A percentile compares a stretch with the other conserved stretches of the same genome.
phyloP scores from a whole-genome alignment of 2,797 vertebrate genomes.

The Pseudochromis fuscus region DNA sequence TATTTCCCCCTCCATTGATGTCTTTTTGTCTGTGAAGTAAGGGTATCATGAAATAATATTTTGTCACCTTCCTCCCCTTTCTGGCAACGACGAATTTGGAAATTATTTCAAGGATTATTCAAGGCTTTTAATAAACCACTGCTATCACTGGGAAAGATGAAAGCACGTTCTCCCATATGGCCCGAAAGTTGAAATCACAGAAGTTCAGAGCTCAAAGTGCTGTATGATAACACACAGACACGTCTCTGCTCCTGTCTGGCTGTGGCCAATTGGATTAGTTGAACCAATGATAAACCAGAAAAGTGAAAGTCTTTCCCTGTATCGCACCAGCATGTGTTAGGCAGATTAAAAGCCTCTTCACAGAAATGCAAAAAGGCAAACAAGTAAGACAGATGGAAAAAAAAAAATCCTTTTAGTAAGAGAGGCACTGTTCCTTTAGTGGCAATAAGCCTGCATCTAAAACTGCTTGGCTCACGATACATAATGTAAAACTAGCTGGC shows the following conservation, averaged over 20 bases:
- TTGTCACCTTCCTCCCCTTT: conserved; percentile 43
- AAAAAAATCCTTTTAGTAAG: conserved; percentile 59
- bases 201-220: conserved; percentile 69
- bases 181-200: conserved; percentile 61
- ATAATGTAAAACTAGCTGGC: conserved; percentile 69
- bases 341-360: conserved; percentile 73
- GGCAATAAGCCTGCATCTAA: conserved; percentile 51
- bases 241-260: conserved; percentile 68
- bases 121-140: conserved; percentile 68
- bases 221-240: conserved; percentile 67
- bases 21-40: conserved; percentile 26
- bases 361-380: conserved; percentile 63
- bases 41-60: conserved; percentile 51
- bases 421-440: conserved; percentile 61
- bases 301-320: conserved; percentile 67
- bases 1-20: conserved; percentile 20
- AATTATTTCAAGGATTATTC: conserved; percentile 72
- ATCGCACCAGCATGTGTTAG: conserved; percentile 53
- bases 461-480: conserved; percentile 63
- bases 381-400: conserved; percentile 23
- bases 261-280: conserved; percentile 79
- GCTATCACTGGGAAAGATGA: conserved; percentile 68
- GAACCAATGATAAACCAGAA: conserved; percentile 73
- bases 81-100: conserved; percentile 42
- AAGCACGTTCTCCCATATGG: conserved; percentile 55